A percentile compares a stretch with the other conserved stretches of the same genome.
phyloP scores from a whole-genome alignment of 2,113 vertebrate genomes.

The Phaethon lepturus region DNA sequence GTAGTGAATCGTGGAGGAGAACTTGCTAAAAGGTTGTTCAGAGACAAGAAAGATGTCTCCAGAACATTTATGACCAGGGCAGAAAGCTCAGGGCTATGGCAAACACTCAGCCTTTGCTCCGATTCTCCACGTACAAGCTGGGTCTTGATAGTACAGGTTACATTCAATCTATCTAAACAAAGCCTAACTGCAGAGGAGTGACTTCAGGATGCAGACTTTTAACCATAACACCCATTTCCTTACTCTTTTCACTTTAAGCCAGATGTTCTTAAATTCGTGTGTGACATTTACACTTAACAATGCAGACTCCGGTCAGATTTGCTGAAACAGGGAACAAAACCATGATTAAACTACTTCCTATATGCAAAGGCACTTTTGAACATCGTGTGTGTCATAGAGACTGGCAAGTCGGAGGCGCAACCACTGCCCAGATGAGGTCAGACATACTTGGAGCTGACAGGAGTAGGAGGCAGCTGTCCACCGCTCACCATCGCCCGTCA shows the following conservation, averaged over 20 bases:
- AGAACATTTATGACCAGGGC: neutral
- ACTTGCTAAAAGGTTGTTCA: neutral
- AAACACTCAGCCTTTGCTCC: neutral
- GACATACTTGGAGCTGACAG: neutral
- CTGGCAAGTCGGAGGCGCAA: neutral
- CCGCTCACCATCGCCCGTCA: accelerated
- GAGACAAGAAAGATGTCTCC: neutral
- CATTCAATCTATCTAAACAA: neutral
- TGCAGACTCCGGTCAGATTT: neutral
- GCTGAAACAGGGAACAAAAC: slow-evolving; percentile 39
- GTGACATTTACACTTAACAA: slow-evolving; percentile 51
- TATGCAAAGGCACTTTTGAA: slow-evolving; percentile 15
- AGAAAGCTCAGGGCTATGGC: neutral
- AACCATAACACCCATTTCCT: slow-evolving; percentile 42
- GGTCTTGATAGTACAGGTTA: neutral
- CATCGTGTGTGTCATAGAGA: neutral
- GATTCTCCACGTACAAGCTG: neutral
- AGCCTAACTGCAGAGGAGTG: neutral
- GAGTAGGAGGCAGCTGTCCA: slow-evolving; percentile 10
- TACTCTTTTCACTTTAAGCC: slow-evolving; percentile 40
- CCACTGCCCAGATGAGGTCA: neutral
- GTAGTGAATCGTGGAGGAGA: neutral
- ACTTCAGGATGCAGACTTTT: slow-evolving; percentile 45
- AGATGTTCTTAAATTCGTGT: slow-evolving; percentile 40
- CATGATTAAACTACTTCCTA: slow-evolving; percentile 43